Conservation (phyloP, 2,888 invertebrate genomes). For the Drosophila longiperda region DNA sequence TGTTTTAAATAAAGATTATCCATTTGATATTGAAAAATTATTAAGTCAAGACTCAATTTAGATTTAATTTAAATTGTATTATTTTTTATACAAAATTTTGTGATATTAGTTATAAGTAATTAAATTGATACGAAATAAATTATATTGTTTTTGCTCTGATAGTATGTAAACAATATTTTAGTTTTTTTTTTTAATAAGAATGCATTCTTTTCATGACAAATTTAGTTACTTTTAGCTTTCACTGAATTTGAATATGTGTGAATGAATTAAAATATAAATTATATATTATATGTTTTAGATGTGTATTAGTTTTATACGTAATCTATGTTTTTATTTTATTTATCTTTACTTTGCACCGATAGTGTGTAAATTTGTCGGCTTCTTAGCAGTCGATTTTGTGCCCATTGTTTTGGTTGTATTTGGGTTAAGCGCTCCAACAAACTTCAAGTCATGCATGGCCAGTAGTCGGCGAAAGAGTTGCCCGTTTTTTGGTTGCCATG, state of each 20-base stretch:
- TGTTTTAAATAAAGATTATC: background rate
- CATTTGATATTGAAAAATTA: background rate
- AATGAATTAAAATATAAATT: background rate
- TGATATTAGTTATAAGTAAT: background rate
- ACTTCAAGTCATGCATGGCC: conserved; percentile 72
- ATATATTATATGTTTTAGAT: background rate
- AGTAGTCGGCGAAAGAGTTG: conserved; percentile 52
- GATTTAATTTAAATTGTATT: background rate
- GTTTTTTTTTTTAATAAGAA: background rate
- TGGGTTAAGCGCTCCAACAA: conserved; percentile 77
- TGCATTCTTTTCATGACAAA: background rate
- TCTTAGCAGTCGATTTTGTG: background rate
- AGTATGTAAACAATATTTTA: background rate
- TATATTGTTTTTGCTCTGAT: too few relatives aligned
- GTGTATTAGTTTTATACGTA: background rate
- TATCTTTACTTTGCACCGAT: background rate
- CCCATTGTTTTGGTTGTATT: conserved; percentile 49
- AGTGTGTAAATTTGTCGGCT: conserved; percentile 14
- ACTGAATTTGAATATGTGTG: background rate
- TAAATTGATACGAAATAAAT: too few relatives aligned
- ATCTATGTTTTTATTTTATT: background rate
- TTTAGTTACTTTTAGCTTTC: too few relatives aligned
- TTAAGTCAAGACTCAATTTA: background rate
- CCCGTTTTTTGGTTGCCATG: conserved; percentile 29
- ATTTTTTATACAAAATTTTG: background rate